These are phyloP conservation scores for Chrysomela aeneicollis DNA, from an alignment of 2,888 invertebrate genomes.

Conservation along the genomic window DNA sequence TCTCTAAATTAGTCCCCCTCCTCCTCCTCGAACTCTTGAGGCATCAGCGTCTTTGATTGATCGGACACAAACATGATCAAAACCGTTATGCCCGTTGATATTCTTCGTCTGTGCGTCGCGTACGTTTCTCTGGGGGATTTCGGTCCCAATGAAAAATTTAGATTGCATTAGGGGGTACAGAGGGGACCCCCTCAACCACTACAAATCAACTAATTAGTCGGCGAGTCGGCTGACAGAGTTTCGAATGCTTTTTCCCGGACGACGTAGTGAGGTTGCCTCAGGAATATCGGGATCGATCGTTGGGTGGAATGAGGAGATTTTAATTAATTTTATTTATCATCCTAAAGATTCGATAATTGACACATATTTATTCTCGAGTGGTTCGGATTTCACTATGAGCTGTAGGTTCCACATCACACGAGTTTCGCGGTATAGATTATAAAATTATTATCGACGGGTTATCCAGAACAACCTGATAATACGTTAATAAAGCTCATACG, in stretches of 20 bases:
- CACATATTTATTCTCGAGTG: too few relatives aligned
- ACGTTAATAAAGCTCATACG: conserved; percentile 35
- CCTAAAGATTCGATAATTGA: too few relatives aligned
- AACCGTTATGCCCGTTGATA: conserved; percentile 44
- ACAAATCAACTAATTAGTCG: conserved; percentile 64
- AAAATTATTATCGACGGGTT: conserved; percentile 28
- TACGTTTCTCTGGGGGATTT: conserved; percentile 54
- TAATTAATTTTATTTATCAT: too few relatives aligned
- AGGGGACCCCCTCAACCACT: conserved; percentile 62
- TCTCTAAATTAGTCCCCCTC: conserved; percentile 23
- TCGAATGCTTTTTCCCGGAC: conserved; percentile 26
- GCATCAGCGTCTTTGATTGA: conserved; percentile 40
- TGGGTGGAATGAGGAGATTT: not conserved
- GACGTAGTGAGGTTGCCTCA: not conserved
- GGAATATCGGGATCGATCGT: not conserved
- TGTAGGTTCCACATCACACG: too few relatives aligned
- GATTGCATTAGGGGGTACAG: conserved; percentile 63
- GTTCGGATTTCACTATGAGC: too few relatives aligned
- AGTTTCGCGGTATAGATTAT: too few relatives aligned
- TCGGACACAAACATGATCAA: conserved; percentile 42
- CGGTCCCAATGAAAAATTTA: conserved; percentile 62
- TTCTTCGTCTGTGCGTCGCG: conserved; percentile 50
- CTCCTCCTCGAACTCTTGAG: too few relatives aligned
- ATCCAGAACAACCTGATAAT: conserved; percentile 32
- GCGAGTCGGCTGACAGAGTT: conserved; percentile 29